Base-by-base conservation (phyloP, 2,113 vertebrate species). In the Syngnathus scovelli region DNA sequence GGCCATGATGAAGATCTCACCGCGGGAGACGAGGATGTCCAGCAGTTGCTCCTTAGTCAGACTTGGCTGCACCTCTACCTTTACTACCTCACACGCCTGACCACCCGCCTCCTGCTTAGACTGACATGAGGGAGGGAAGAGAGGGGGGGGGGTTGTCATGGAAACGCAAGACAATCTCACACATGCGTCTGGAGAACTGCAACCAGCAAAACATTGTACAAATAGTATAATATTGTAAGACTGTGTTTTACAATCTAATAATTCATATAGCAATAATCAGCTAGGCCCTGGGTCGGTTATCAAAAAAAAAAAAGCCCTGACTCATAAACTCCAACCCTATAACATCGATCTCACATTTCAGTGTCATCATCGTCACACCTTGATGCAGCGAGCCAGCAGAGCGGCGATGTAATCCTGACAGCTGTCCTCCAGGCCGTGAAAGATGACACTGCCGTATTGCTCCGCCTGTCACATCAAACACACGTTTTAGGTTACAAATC, bases 371-470 rank as follows among this genome's bases (percentile, higher is more conserved):
- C 61, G 10, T n/a, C 38, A 8, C 60, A 87, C 85, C 83, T 87
- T 79, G 60, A 98, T 90, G 88, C 92, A 94, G 82, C 86, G 82
- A 0, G 95, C 93, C 39, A 98, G 91, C 88, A 95, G 92, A 70
- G 84, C 69, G 1, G 93, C 94, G 66, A 98, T 86, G 74, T 94
- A 92, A 71, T 94, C 94, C 86, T 96, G 95, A 74, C 95, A 92
- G 87, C 96, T 96, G 85, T 94, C 96, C 86, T 98, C 94, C 46
- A 95, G 93, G 71, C 95, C 94, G 7, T 98, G 95, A 70, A 98
- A 96, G 86, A 96, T 94, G 59, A 98, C 92, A 81, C 92, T 98
- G 16, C 78, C 94, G 27, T 99, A 98, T 59, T 95, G 96, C 74
- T 99, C 94, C 66, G 96, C 94, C 95, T 98, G 77, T 64, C 23